Conservation (phyloP, 2,797 vertebrate species). For the Chloroceryle inda region DNA sequence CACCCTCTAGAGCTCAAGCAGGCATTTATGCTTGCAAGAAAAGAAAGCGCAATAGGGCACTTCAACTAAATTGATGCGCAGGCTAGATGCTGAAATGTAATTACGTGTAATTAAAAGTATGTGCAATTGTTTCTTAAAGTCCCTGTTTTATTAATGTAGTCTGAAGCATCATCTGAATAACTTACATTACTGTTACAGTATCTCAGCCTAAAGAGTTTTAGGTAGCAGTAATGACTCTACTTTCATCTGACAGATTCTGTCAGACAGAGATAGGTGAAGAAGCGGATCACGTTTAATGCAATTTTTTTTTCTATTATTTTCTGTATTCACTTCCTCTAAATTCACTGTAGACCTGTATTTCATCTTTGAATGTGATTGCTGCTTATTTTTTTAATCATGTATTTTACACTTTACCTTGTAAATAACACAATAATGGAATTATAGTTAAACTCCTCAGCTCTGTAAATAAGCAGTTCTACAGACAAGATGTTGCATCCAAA, state of each 20-base stretch:
- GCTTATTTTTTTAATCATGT: neutral
- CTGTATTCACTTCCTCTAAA: neutral
- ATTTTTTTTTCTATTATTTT: neutral
- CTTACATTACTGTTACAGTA: neutral
- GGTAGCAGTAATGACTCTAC: neutral
- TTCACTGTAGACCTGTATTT: neutral
- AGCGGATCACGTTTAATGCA: neutral
- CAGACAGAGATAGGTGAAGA: neutral
- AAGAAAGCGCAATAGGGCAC: neutral
- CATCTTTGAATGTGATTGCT: neutral
- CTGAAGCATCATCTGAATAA: neutral
- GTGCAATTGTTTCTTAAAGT: neutral
- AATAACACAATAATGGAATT: neutral
- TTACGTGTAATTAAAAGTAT: neutral
- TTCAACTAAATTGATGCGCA: neutral
- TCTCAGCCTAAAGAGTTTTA: neutral
- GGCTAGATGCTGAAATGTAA: fast-evolving
- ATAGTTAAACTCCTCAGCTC: neutral
- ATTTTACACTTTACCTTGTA: neutral
- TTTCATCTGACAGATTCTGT: neutral
- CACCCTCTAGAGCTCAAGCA: neutral
- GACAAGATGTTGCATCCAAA: neutral
- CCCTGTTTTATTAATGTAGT: neutral
- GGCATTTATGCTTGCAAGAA: neutral
- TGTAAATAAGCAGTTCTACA: neutral